Conservation (phyloP, 2,797 vertebrate genomes). For the Mormyrops boulengeri region DNA sequence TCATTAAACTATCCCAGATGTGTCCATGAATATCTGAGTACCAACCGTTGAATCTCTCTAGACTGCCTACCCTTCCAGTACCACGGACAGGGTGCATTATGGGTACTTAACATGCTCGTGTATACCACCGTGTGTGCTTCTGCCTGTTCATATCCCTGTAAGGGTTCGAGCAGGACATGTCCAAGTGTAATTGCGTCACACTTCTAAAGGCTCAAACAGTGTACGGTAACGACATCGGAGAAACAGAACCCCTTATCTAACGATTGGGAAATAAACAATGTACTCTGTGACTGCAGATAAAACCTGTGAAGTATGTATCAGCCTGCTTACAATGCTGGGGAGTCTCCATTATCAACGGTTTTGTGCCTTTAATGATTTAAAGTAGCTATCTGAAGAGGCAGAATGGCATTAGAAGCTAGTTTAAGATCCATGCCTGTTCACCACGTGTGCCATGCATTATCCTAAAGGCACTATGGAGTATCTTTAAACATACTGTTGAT, state of each 20-base stretch:
- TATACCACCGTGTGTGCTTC: not conserved
- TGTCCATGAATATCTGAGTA: slow-evolving; percentile 55
- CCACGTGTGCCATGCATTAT: not conserved
- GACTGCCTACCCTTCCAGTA: slow-evolving; percentile 26
- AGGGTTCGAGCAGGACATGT: slow-evolving; percentile 30
- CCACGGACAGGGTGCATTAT: slow-evolving; percentile 22
- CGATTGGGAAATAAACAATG: not conserved
- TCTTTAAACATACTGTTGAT: not conserved
- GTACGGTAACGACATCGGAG: not conserved
- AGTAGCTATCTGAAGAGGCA: not conserved
- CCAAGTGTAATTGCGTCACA: slow-evolving; percentile 33
- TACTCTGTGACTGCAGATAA: not conserved
- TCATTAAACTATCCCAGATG: slow-evolving; percentile 73
- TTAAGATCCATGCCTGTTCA: not conserved
- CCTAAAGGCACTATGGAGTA: not conserved
- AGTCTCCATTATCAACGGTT: not conserved
- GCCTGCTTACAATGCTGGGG: not conserved
- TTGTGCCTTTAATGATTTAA: slow-evolving; percentile 13
- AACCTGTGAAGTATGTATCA: not conserved
- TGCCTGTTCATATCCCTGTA: slow-evolving; percentile 11
- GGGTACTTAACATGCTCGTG: slow-evolving; percentile 20
- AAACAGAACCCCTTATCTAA: not conserved
- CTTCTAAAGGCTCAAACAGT: slow-evolving; percentile 20
- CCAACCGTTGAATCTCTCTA: slow-evolving; percentile 9
- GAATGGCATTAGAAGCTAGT: not conserved